Evolutionary conservation across 1,140 invertebrate species (phyloP), one percentile per base, ranked within the genome.

Genomic region (Apocrypta bakeri): DNA sequence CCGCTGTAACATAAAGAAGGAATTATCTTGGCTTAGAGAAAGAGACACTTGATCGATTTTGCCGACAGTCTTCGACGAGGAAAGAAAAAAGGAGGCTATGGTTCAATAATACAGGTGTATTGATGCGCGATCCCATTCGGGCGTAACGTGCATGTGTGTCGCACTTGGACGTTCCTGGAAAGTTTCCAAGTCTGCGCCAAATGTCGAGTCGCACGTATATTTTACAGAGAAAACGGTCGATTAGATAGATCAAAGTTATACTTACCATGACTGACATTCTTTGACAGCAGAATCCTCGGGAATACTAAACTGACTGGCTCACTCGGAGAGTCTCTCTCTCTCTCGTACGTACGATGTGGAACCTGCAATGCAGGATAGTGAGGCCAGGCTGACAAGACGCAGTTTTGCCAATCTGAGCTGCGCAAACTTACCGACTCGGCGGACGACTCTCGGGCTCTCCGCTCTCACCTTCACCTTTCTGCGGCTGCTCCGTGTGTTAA

Each of bases 1-100:
- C 56, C 94, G 93, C 95, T 96, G 89, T 48, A 92, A 92, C 48
- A 90, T 86, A 79, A 77, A 29, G 66, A 83, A 81, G 29, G 71
- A 29, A 48, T 71, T 66, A 8, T 12, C 12, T n/a, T n/a, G 24
- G 12, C 56, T 25, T 21, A 63, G 25, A 40, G n/a, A 31, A 12
- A 63, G 25, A 40, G n/a, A 31, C 48, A 33, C 31, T 74, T 66
- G 24, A 78, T 73, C 24, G 56, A 64, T 74, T 79, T 42, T 33
- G 24, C 66, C 17, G 11, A 25, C 9, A 25, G 24, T 37, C 2
- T 56, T n/a, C 11, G 33, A 37, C 29, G 66, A n/a, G 0, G 6
- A 29, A 27, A 11, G 11, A 61, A 68, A 42, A 74, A 72, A 66
- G 11, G 40, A 85, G 48, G 81, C 81, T 80, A 82, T 14, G 6